A percentile compares a stretch with the other conserved stretches of the same genome.
phyloP scores from a whole-genome alignment of 2,797 vertebrate species.

The Ibycter americanus region DNA sequence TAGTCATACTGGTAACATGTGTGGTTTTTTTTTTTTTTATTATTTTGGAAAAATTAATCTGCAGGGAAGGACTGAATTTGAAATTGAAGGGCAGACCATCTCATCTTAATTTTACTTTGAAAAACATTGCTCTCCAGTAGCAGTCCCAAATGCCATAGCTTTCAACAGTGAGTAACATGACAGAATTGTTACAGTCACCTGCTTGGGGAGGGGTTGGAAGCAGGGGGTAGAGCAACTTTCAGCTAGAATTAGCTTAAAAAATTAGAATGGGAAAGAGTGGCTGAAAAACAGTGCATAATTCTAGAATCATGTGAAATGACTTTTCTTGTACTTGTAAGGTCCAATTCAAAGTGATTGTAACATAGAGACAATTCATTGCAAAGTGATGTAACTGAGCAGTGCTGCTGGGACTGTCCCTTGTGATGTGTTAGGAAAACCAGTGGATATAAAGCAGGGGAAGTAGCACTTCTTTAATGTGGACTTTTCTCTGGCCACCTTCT shows the following conservation, averaged over 20 bases:
- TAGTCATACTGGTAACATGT: not conserved
- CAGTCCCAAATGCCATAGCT: not conserved
- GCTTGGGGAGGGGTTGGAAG: not conserved
- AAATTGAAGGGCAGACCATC: not conserved
- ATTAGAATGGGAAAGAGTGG: not conserved
- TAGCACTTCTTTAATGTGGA: not conserved
- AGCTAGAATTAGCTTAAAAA: not conserved
- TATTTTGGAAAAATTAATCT: not conserved
- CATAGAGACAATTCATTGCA: not conserved
- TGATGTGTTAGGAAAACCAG: not conserved
- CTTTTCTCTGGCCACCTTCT: not conserved
- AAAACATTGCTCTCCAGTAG: not conserved
- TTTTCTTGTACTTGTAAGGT: not conserved
- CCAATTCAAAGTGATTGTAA: not conserved
- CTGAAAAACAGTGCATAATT: not conserved
- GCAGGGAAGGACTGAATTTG: not conserved
- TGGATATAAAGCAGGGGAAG: not conserved
- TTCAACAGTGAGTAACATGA: not conserved
- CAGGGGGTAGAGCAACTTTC: not conserved
- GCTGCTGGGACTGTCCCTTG: not conserved
- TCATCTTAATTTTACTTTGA: not conserved
- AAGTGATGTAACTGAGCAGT: not conserved
- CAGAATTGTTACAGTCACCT: not conserved
- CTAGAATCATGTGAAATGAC: not conserved
- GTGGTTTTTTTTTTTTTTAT: not conserved